These are phyloP conservation scores for Astyanax mexicanus DNA, from an alignment of 2,797 vertebrate species.

Conservation along the genomic window DNA sequence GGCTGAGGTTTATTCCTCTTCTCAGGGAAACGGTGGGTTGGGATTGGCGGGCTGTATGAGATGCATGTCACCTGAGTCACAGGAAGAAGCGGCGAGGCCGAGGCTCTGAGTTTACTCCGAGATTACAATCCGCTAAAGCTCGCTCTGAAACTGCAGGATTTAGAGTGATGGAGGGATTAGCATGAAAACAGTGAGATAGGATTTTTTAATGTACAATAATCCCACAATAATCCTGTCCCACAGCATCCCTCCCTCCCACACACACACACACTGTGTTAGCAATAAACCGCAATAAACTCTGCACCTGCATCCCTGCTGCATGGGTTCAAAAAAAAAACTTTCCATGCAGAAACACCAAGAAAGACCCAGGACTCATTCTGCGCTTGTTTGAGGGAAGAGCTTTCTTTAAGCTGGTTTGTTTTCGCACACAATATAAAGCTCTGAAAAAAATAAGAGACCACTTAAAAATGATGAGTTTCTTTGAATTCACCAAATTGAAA, in stretches of 20 bases:
- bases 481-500: too few relatives aligned
- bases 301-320: too few relatives aligned
- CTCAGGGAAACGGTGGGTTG: background rate
- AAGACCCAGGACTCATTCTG: too few relatives aligned
- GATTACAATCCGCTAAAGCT: slow-evolving; percentile 41
- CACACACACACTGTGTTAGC: slow-evolving; percentile 1
- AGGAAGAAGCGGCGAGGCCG: slow-evolving; percentile 18
- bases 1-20: background rate
- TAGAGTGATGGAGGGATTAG: slow-evolving; percentile 59
- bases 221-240: slow-evolving; percentile 55
- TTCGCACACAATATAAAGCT: too few relatives aligned
- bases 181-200: slow-evolving; percentile 51
- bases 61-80: slow-evolving; percentile 31
- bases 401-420: too few relatives aligned
- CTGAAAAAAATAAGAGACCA: too few relatives aligned
- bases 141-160: slow-evolving; percentile 46
- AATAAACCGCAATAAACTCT: too few relatives aligned
- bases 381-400: too few relatives aligned
- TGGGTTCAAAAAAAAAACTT: too few relatives aligned
- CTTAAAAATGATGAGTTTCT: too few relatives aligned
- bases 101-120: slow-evolving; percentile 26
- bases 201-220: slow-evolving; percentile 59
- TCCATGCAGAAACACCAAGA: too few relatives aligned
- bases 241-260: slow-evolving; percentile 30
- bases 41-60: background rate